Evolutionary conservation across 2,888 invertebrate genomes (phyloP).

Genomic region (Trachelus stipa): DNA sequence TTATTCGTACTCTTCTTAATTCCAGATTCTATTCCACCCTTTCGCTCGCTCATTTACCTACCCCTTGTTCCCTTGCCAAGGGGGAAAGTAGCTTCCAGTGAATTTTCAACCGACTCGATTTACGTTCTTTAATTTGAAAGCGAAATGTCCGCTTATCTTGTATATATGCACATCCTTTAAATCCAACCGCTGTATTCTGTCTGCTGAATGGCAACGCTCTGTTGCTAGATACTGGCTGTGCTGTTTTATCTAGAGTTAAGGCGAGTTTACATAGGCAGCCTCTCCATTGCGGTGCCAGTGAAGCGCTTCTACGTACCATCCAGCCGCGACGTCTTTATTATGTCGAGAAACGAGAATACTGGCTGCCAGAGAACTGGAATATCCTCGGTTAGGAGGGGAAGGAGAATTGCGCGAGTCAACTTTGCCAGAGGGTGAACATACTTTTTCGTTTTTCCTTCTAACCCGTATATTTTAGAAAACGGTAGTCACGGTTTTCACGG

Average conservation of each 20-base stretch:
- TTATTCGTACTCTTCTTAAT: not conserved
- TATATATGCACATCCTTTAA: not conserved
- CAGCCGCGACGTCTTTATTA: constrained; percentile 8
- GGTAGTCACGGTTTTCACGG: not conserved
- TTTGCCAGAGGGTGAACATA: not conserved
- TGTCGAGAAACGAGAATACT: not conserved
- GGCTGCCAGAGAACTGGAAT: not conserved
- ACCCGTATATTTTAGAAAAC: not conserved
- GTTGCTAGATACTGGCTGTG: not conserved
- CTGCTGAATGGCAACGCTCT: not conserved
- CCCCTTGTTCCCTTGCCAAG: not conserved
- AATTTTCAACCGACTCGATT: not conserved
- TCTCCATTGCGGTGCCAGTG: not conserved
- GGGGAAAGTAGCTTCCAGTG: not conserved
- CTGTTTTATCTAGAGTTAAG: not conserved
- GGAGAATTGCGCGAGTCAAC: not conserved
- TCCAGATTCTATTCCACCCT: not conserved
- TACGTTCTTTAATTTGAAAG: not conserved
- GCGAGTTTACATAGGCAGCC: not conserved
- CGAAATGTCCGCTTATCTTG: not conserved
- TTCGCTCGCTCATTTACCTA: not conserved
- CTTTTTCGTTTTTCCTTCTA: not conserved
- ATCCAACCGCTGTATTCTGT: not conserved
- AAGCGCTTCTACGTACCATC: not conserved
- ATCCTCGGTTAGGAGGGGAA: not conserved